phyloP scores from a whole-genome alignment of 2,888 invertebrate genomes.

The Andrena flavipes region DNA sequence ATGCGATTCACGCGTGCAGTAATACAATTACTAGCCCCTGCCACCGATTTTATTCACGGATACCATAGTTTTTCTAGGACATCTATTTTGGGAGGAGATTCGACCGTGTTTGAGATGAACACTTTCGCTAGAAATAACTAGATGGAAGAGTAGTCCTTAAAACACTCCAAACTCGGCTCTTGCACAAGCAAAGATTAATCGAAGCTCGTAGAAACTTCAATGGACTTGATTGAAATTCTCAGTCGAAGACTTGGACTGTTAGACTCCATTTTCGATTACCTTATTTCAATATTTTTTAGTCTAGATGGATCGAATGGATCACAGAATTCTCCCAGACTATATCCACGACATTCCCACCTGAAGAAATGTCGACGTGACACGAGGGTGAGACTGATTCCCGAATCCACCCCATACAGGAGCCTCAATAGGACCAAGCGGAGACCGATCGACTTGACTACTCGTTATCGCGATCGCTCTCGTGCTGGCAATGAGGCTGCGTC shows the following conservation, averaged over 20 bases:
- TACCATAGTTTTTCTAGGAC: neutral
- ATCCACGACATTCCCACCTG: neutral
- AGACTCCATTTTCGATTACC: neutral
- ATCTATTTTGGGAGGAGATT: neutral
- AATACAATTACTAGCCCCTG: slow-evolving; percentile 22
- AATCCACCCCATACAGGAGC: slow-evolving; percentile 28
- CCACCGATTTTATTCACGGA: neutral
- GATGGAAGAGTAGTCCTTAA: too few species aligned
- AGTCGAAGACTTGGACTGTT: too few species aligned
- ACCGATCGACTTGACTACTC: slow-evolving; percentile 67
- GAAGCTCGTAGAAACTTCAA: too few species aligned
- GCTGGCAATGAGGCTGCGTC: slow-evolving; percentile 58
- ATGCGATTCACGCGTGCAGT: slow-evolving; percentile 14
- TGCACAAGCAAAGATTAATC: too few species aligned
- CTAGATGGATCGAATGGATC: too few species aligned
- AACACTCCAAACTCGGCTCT: too few species aligned
- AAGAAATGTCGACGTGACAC: slow-evolving; percentile 8
- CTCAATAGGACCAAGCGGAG: slow-evolving; percentile 24
- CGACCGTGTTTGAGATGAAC: neutral
- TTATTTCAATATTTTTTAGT: neutral
- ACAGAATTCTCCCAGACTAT: neutral
- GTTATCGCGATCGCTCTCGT: slow-evolving; percentile 67
- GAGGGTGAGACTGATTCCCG: slow-evolving; percentile 26
- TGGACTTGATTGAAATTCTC: too few species aligned
- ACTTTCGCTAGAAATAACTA: neutral